These are phyloP conservation scores for Fabriciana adippe DNA, from an alignment of 2,888 invertebrate species.

Conservation along the genomic window DNA sequence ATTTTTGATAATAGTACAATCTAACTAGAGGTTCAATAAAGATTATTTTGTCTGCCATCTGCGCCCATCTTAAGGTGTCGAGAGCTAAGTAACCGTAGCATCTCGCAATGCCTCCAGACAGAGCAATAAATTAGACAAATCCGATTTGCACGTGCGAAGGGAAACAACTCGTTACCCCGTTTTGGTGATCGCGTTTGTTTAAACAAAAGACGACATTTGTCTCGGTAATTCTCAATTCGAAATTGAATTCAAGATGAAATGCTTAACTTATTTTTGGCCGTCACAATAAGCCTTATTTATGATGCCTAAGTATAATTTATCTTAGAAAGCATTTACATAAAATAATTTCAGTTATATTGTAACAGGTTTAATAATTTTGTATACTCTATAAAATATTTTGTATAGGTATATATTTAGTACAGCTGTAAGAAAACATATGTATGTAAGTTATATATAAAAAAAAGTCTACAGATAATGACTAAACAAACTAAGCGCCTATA, in stretches of 20 bases:
- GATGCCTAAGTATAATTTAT: conserved; percentile 7
- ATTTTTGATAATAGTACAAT: neutral
- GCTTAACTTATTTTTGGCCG: conserved; percentile 13
- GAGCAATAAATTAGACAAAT: conserved; percentile 80
- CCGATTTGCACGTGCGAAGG: conserved; percentile 76
- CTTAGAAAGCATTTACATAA: neutral
- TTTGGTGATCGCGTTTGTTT: conserved; percentile 63
- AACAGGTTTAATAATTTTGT: neutral
- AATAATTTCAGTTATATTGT: neutral
- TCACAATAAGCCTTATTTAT: conserved; percentile 18
- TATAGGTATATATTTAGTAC: no score
- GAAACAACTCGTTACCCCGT: conserved; percentile 58
- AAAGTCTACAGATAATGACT: neutral
- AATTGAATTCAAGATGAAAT: conserved; percentile 44
- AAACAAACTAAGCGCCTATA: no score
- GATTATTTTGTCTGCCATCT: conserved; percentile 23
- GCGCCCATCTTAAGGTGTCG: conserved; percentile 54
- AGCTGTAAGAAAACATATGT: no score
- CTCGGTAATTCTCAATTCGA: conserved; percentile 46
- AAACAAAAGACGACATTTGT: conserved; percentile 59
- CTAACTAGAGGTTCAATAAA: neutral
- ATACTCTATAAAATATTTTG: neutral
- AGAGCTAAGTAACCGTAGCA: conserved; percentile 75
- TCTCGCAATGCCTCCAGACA: conserved; percentile 62
- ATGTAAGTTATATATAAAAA: neutral